Conservation (phyloP, 2,797 vertebrate species). For the Aplochiton taeniatus region DNA sequence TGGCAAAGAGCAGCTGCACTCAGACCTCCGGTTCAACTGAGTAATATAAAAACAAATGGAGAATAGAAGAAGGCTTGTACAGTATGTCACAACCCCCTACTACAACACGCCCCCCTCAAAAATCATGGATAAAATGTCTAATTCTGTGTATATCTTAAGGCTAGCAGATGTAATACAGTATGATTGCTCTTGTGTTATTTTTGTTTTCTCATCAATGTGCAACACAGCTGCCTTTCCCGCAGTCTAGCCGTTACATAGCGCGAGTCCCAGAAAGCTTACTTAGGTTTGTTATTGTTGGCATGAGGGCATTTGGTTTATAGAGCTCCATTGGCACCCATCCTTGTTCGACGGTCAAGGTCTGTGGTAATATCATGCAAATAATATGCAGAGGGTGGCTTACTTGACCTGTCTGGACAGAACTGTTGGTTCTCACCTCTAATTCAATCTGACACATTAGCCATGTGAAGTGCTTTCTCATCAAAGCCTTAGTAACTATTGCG, state of each 20-base stretch:
- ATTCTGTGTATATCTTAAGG: not conserved
- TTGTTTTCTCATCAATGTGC: no score
- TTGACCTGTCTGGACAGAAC: slow-evolving; percentile 33
- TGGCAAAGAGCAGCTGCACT: slow-evolving; percentile 57
- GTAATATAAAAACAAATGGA: slow-evolving; percentile 57
- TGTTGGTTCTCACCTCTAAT: slow-evolving; percentile 58
- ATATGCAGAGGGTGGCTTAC: slow-evolving; percentile 41
- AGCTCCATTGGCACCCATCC: slow-evolving; percentile 27
- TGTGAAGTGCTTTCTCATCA: slow-evolving; percentile 40
- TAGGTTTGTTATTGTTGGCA: slow-evolving; percentile 50
- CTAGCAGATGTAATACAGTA: no score
- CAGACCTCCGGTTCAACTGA: slow-evolving; percentile 22
- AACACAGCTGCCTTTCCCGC: not conserved
- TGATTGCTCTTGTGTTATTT: no score
- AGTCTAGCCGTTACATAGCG: slow-evolving; percentile 18
- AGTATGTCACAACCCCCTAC: slow-evolving; percentile 24
- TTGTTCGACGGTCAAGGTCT: slow-evolving; percentile 32
- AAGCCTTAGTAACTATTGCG: slow-evolving; percentile 17
- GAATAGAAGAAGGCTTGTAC: slow-evolving; percentile 28
- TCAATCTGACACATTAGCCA: slow-evolving; percentile 44
- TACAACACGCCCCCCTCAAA: slow-evolving; percentile 38
- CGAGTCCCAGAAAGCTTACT: slow-evolving; percentile 19
- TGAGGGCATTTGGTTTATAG: slow-evolving; percentile 41
- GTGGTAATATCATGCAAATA: slow-evolving; percentile 62
- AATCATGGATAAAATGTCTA: slow-evolving; percentile 27